phyloP scores from a whole-genome alignment of 1,140 invertebrate genomes.

The Pseudachorutes palmiensis region DNA sequence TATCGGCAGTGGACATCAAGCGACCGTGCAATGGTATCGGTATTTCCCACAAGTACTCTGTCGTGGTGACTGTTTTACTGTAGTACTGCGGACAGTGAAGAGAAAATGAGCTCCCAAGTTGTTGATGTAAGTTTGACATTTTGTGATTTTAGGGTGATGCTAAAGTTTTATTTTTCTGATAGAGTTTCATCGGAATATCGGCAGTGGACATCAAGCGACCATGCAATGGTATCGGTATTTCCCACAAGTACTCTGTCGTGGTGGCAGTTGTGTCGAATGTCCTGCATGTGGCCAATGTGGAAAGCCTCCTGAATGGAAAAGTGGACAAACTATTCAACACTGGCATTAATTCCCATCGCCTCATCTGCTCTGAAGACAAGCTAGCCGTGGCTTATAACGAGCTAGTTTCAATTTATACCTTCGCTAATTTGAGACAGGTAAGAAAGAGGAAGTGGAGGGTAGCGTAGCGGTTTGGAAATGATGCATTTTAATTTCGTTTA shows the following conservation, averaged over 20 bases:
- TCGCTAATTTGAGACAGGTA: background rate
- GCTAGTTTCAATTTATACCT: background rate
- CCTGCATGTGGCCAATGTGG: background rate
- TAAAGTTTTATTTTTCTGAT: too few relatives aligned
- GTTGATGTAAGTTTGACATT: too few relatives aligned
- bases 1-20: background rate
- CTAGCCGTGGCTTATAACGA: background rate
- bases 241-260: conserved; percentile 1
- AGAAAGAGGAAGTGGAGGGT: background rate
- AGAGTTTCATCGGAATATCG: conserved; percentile 1
- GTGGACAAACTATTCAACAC: background rate
- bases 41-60: conserved; percentile 1
- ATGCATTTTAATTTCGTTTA: too few relatives aligned
- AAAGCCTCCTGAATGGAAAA: background rate
- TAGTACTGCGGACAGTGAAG: background rate
- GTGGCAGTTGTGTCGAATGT: background rate
- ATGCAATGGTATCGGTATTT: background rate
- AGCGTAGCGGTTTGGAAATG: background rate
- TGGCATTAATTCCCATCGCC: background rate
- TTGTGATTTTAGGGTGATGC: too few relatives aligned
- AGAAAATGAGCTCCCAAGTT: background rate
- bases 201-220: background rate
- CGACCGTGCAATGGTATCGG: background rate
- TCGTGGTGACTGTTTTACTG: too few relatives aligned
- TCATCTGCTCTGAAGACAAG: background rate